phyloP scores from a whole-genome alignment of 2,113 vertebrate species.

The Scartelaos histophorus region DNA sequence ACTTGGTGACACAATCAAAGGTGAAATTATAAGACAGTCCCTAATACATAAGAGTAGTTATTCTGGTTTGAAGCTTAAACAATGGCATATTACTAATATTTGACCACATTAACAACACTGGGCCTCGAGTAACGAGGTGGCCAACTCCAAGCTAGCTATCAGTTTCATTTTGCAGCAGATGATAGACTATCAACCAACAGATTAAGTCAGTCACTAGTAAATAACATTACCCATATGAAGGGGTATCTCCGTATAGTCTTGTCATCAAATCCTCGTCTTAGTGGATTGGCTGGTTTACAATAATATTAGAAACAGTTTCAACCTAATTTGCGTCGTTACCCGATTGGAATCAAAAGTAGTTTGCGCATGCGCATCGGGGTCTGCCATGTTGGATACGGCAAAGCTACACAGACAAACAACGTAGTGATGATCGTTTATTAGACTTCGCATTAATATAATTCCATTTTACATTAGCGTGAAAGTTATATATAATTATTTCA shows the following conservation, averaged over 20 bases:
- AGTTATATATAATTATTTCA: no score
- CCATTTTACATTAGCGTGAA: no score
- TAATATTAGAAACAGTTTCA: constrained; percentile 1
- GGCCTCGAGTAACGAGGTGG: constrained; percentile 47
- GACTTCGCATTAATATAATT: background rate
- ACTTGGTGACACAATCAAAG: constrained; percentile 25
- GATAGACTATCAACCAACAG: constrained; percentile 30
- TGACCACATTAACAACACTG: constrained; percentile 14
- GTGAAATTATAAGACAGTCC: constrained; percentile 18
- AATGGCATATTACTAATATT: constrained; percentile 2
- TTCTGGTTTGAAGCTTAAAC: background rate
- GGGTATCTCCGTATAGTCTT: constrained; percentile 12
- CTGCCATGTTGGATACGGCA: constrained; percentile 5
- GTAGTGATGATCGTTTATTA: background rate
- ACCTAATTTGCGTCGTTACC: constrained; percentile 10
- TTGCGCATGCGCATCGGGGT: background rate
- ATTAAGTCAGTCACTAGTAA: background rate
- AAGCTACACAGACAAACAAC: constrained; percentile 1
- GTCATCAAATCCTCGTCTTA: constrained; percentile 7
- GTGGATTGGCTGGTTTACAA: constrained; percentile 20
- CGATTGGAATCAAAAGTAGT: constrained; percentile 5
- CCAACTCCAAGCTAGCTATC: constrained; percentile 34
- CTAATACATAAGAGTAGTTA: background rate
- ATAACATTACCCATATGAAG: background rate
- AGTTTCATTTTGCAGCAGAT: constrained; percentile 26